Conservation (phyloP, 2,888 invertebrate species). For the Lordiphosa fenestrarum region DNA sequence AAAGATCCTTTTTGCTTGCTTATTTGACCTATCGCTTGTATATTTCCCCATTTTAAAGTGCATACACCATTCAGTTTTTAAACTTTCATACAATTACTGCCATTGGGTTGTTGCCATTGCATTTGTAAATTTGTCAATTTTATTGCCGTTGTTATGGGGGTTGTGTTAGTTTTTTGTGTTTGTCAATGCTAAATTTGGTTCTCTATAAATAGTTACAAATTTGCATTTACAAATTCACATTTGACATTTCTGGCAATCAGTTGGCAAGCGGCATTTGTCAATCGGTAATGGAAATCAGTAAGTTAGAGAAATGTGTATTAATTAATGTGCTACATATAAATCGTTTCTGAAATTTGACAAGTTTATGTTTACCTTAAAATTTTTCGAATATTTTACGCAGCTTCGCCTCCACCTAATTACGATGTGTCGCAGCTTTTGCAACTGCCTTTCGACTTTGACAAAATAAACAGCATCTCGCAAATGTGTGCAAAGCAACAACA, state of each 20-base stretch:
- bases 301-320: background rate
- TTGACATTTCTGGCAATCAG: conserved; percentile 26
- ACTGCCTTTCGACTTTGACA: background rate
- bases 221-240: conserved; percentile 28
- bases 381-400: conserved; percentile 43
- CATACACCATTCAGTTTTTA: too few species aligned
- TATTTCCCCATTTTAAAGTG: too few species aligned
- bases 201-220: conserved; percentile 38
- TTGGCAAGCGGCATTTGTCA: conserved; percentile 13
- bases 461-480: conserved; percentile 1
- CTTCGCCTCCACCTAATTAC: conserved; percentile 50
- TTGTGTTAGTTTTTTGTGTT: too few species aligned
- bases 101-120: too few species aligned
- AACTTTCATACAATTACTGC: too few species aligned
- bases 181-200: conserved; percentile 3
- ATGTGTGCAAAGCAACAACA: conserved; percentile 42
- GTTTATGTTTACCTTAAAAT: conserved; percentile 38
- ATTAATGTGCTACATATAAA: background rate
- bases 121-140: conserved; percentile 30
- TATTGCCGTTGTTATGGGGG: conserved; percentile 24
- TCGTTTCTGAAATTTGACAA: conserved; percentile 3
- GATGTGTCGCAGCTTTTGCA: conserved; percentile 14
- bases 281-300: too few species aligned
- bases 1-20: too few species aligned
- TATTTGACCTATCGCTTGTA: too few species aligned